Evolutionary conservation across 2,888 invertebrate genomes (phyloP), one percentile per base, ranked within the genome.

Genomic region (Amphipyra berbera): DNA sequence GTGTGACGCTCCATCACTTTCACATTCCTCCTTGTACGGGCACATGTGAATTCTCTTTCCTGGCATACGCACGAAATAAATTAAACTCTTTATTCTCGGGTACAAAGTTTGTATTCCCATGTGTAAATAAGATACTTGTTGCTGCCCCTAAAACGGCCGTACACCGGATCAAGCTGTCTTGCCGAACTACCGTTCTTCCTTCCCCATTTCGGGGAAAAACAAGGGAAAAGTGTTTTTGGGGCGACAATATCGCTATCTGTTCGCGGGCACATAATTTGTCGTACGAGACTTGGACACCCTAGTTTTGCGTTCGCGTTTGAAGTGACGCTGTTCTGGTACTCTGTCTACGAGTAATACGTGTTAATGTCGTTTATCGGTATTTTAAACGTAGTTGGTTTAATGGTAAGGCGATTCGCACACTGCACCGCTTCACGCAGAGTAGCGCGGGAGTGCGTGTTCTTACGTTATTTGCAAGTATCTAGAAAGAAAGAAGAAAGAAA

Each of bases 151-250:
- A 84, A 87, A 85, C 84, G 86, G 83, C 82, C 86, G 84, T 84
- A 81, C 82, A 79, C 87, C 87, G 90, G 92, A 92, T 92, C 93
- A 91, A 93, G 92, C 90, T 92, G 93, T 92, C 92, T 91, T 88
- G 86, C 83, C 86, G 87, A 89, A 88, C 90, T 89, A 89, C 88
- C 82, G 81, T 85, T 90, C 87, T 89, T 89, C 88, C 88, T 88
- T 88, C 87, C 87, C 87, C 83, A 87, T 90, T 91, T 89, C 88
- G 81, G 78, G 83, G 78, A 83, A 86, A 89, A 91, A 91, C 88
- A 90, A 89, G 86, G 86, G 87, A 85, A 89, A 92, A 91, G 90
- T 91, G 90, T 91, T 91, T 90, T 89, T 80, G 82, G 87, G 83
- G 86, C 81, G 89, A 89, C 89, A 87, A 87, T 89, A 88, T 89